Evolutionary conservation across 1,140 invertebrate species (phyloP), one percentile per base, ranked within the genome.

Genomic region (Oryctes rhinoceros): DNA sequence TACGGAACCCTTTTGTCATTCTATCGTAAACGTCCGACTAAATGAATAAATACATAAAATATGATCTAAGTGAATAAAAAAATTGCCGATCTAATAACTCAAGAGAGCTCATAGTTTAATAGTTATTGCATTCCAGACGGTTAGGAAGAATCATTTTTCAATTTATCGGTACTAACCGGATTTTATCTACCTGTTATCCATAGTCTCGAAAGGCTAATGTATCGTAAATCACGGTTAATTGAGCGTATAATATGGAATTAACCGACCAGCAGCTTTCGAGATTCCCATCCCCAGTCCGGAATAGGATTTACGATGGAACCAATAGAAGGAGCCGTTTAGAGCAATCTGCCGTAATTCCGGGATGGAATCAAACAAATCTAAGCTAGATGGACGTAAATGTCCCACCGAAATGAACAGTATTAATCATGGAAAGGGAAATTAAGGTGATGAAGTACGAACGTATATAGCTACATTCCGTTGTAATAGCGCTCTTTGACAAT

Each of bases 141-240:
- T 62, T 62, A 62, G 9, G 13, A 62, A 62, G 20, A 5, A 62
- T 11, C 9, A 44, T 44, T 44, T 44, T 44, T 44, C 9, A 44
- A 44, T 44, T 44, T 10, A 44, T 44, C 39, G 39, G 39, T 44
- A 44, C 1, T 10, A 44, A 44, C 5, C 0, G 39, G 5, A 44
- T 44, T 44, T 44, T 44, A 44, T 44, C 5, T 44, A 44, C 9
- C 5, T 44, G 39, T 10, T 44, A 44, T 44, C 39, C 39, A 44
- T 11, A 37, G 10, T 24, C 35, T 71, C 9, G 10, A 35, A 71
- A 13, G 20, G 6, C 6, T 37, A 71, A 71, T 71, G 20, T 71
- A 71, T 30, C 24, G 65, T 71, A 71, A 71, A 71, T 71, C 65
- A 71, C 20, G 35, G 24, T 71, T 71, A 71, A 71, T 71, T 71